Evolutionary conservation across 2,797 vertebrate genomes (phyloP).

Genomic region (Falco concolor): DNA sequence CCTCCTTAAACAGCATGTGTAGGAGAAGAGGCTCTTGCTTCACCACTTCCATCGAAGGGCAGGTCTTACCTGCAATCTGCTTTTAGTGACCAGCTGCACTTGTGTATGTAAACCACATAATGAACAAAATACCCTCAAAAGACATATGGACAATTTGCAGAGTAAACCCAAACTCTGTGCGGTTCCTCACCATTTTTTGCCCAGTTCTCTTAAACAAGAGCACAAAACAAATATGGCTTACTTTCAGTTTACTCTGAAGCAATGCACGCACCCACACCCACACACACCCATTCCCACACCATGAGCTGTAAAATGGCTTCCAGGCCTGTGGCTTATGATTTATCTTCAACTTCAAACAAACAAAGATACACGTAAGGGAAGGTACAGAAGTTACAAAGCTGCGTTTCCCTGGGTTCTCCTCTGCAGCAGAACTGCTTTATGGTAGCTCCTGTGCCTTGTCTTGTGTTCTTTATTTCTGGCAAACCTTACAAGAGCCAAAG

Average conservation of each 20-base stretch:
- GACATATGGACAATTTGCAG: background rate
- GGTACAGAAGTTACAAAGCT: background rate
- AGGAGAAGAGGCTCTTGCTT: background rate
- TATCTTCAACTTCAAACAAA: constrained; percentile 33
- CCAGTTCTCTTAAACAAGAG: background rate
- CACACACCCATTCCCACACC: background rate
- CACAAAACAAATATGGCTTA: background rate
- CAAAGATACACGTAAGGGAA: background rate
- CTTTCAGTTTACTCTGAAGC: background rate
- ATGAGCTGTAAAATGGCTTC: background rate
- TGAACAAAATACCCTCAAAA: background rate
- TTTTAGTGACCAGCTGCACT: background rate
- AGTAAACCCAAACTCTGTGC: background rate
- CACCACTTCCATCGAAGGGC: background rate
- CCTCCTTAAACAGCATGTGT: background rate
- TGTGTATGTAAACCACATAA: background rate
- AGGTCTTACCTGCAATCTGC: background rate
- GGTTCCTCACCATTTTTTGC: background rate
- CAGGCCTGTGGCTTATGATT: background rate
- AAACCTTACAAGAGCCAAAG: background rate
- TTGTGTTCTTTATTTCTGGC: background rate
- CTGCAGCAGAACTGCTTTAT: background rate
- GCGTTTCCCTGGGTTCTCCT: background rate
- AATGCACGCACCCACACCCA: background rate
- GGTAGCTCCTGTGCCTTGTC: background rate